Base-by-base conservation (phyloP, 2,797 vertebrate genomes). In the Microctenopoma lineatum region DNA sequence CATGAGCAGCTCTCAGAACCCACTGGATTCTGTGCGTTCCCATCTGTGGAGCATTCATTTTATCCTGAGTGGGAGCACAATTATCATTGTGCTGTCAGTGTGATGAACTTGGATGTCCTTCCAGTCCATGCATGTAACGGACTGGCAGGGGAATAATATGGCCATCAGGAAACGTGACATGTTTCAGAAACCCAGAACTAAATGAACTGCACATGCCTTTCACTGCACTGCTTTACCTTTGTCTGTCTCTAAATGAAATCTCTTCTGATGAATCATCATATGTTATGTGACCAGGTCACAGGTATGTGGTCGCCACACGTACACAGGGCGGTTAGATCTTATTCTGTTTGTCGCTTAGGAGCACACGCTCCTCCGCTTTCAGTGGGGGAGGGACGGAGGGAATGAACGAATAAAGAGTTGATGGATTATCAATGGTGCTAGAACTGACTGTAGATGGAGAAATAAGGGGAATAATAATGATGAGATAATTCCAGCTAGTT, bases 71-170 rank as follows among this genome's bases (percentile, higher is more conserved):
- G 14, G 7, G 38, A 8, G 47, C 64, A 7, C 64, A 29, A 59
- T 48, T 36, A 70, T 57, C 7, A 68, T 56, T 38, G 14, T 52
- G 15, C 36, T 50, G 26, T 59, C n/a, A 51, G 34, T 34, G 21
- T 55, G 52, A 55, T 73, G 18, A 34, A 52, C 47, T 42, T 51
- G 15, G 21, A 51, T 73, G 48, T 60, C 12, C 59, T 75, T 69
- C 5, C 42, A 57, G 14, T 57, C 29, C n/a, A 11, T 29, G 25
- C 55, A 21, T 26, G 70, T 58, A 46, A 63, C 11, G 63, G 52
- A 27, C 16, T 11, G 36, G 18, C 12, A 72, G 7, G 18, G 39
- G 45, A 14, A 72, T 59, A 45, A 70, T 59, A 59, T 54, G 29
- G 39, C 36, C 55, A 25, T 27, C 51, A 54, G 44, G 13, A 3